These are phyloP conservation scores for Parapsyche elsis DNA, from an alignment of 1,140 invertebrate genomes.

Conservation along the genomic window DNA sequence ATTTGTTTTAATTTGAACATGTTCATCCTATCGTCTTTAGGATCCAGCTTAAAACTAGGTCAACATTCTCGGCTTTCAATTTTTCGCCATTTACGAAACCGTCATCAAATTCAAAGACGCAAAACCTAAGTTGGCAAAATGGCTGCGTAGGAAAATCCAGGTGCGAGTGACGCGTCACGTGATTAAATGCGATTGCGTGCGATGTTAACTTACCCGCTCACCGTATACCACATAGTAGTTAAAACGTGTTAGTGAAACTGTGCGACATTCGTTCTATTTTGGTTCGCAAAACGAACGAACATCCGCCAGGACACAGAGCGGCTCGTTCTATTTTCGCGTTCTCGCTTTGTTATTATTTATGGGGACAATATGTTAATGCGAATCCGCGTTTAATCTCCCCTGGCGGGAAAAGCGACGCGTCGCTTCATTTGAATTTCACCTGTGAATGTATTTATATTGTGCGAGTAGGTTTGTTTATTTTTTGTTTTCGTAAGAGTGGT, in stretches of 20 bases:
- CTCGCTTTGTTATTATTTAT: constrained; percentile 37
- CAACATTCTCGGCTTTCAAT: not conserved
- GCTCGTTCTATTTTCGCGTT: not conserved
- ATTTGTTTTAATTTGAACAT: not conserved
- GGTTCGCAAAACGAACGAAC: not conserved
- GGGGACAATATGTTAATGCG: constrained; percentile 36
- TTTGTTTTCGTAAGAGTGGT: no score
- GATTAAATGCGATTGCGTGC: no score
- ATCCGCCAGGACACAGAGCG: not conserved
- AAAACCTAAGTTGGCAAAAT: not conserved
- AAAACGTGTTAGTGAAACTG: not conserved
- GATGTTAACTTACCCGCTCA: no score
- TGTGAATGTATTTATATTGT: not conserved
- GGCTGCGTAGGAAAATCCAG: not conserved
- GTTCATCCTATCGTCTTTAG: not conserved
- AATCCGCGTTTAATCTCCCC: constrained; percentile 35
- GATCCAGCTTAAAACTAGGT: not conserved
- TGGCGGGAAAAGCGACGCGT: not conserved
- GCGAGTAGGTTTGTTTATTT: not conserved
- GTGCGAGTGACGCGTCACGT: no score
- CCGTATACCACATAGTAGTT: no score
- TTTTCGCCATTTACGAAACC: not conserved
- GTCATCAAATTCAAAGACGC: not conserved
- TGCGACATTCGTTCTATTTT: not conserved
- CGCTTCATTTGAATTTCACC: constrained; percentile 31